Percentiles rank a stretch among this genome's conserved stretches.
phyloP scores from a whole-genome alignment of 2,113 vertebrate genomes.

The Sus scrofa region DNA sequence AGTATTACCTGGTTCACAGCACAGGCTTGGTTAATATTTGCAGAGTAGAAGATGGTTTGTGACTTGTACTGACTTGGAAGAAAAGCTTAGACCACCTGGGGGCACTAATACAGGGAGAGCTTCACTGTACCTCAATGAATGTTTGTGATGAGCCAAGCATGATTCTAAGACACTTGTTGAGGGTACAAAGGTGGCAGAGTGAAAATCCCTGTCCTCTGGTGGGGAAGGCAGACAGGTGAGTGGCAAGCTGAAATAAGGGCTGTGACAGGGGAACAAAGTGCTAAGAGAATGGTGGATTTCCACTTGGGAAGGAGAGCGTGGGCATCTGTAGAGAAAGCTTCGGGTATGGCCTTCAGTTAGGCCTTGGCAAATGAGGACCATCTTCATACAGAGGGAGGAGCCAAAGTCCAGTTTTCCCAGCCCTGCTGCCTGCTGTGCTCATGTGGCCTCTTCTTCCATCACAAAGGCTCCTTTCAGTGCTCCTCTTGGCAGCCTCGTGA shows the following conservation, averaged over 20 bases:
- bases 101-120: neutral
- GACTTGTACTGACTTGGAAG: neutral
- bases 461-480: neutral
- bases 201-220: neutral
- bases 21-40: neutral
- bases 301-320: neutral
- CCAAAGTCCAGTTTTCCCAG: neutral
- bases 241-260: neutral
- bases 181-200: neutral
- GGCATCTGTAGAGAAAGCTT: neutral
- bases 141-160: neutral
- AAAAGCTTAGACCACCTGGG: neutral
- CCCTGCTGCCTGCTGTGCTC: neutral
- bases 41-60: neutral
- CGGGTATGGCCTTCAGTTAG: neutral
- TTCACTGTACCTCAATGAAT: neutral
- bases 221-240: neutral
- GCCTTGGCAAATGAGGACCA: neutral
- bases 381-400: neutral
- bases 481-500: neutral
- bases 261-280: neutral
- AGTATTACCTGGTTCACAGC: neutral
- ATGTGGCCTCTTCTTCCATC: neutral
- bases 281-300: neutral
- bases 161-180: neutral